phyloP scores from a whole-genome alignment of 1,140 invertebrate genomes.

The Oedothorax gibbosus region DNA sequence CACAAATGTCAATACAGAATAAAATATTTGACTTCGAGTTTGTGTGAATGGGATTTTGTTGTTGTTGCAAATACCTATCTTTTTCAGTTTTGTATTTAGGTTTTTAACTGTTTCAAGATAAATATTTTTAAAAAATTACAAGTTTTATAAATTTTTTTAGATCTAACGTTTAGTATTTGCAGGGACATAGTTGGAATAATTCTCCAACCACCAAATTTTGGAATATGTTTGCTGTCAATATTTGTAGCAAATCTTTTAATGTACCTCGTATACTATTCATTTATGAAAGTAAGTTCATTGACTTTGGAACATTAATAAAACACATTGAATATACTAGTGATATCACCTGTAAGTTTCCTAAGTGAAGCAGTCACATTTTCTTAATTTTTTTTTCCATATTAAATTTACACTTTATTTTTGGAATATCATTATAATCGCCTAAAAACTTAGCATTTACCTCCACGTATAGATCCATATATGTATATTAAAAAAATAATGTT shows the following conservation, averaged over 20 bases:
- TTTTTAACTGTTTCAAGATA: not conserved
- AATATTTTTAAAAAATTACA: not conserved
- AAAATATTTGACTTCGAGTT: too few species aligned
- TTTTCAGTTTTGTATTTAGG: not conserved
- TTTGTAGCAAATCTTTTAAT: slow-evolving; percentile 44
- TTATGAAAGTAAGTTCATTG: slow-evolving; percentile 45
- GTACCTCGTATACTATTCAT: slow-evolving; percentile 47
- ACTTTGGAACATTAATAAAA: not conserved
- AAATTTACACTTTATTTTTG: too few species aligned
- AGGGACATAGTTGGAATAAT: slow-evolving; percentile 42
- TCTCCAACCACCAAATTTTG: slow-evolving; percentile 36
- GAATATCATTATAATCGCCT: too few species aligned
- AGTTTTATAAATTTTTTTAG: too few species aligned
- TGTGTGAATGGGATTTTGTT: not conserved
- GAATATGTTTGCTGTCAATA: slow-evolving; percentile 20
- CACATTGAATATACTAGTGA: too few species aligned
- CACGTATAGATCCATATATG: too few species aligned
- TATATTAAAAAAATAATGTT: too few species aligned
- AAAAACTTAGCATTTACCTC: too few species aligned
- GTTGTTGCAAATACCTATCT: not conserved
- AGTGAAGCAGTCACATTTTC: too few species aligned
- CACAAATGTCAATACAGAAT: too few species aligned
- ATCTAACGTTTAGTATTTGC: not conserved
- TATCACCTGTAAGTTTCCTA: too few species aligned
- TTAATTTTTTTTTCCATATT: too few species aligned